Base-by-base conservation (phyloP, 2,888 invertebrate species). In the Ethmia dodecea region DNA sequence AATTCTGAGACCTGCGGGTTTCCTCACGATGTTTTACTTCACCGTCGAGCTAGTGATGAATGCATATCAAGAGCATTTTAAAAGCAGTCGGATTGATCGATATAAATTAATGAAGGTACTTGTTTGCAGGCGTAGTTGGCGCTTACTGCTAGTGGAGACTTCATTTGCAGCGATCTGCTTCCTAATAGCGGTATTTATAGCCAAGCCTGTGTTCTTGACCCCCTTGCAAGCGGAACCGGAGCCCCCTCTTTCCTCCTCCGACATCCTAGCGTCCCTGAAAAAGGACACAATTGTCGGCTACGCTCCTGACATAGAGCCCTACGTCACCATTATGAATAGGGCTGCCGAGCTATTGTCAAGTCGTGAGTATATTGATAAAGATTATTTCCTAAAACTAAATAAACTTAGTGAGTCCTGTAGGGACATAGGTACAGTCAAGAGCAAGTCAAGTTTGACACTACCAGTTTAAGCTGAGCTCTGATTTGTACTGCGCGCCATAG, bases 201-300 rank as follows among this genome's bases (percentile, higher is more conserved):
- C 81, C 0, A 70, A 61, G 43, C 80, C 80, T 0, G 75, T 80
- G 22, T 83, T 83, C 51, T 54, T 83, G 24, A 75, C 63, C 1
- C 72, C 78, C 0, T 40, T 81, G n/a, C 53, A 67, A 37, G 59
- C 59, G 0, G 55, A 65, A 3, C 74, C 76, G 0, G 56, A 59
- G 5, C 52, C 62, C 0, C 71, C 75, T 0, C 42, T 77, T 1
- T 31, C 53, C 0, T 49, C 60, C 0, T 3, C 32, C 0, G 63
- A 67, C 5, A 49, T 83, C 3, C 37, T 79, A 0, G 43, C 49
- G 0, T 55, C 73, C 0, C 32, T 80, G 1, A 42, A 52, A 1
- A 31, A 35, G 0, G 51, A 43, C 0, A 72, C 54, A 5, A 49
- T 77, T 1, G 18, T 83, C 0, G 80, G 80, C 3, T 83, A 59